Base-by-base conservation (phyloP, 1,140 invertebrate species). In the Cydia pomonella region DNA sequence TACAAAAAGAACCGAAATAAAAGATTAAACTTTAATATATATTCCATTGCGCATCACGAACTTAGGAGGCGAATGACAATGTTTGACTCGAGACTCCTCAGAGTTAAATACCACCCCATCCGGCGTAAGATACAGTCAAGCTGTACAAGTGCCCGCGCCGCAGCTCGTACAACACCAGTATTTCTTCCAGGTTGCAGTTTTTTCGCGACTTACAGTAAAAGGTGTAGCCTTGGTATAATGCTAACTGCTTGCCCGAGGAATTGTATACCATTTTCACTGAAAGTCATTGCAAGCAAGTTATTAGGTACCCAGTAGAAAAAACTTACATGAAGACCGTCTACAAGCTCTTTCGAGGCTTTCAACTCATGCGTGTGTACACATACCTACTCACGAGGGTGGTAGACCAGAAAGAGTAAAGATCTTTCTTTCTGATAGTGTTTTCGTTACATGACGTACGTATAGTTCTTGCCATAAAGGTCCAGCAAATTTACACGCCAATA, bases 221-320 rank as follows among this genome's bases (percentile, higher is more conserved):
- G 9, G 44, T 72, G 71, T 23, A 72, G 9, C 71, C 71, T 50
- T 72, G 18, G 71, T 25, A 72, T n/a, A 72, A 9, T 2, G 16
- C 44, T 13, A 72, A 13, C 18, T 50, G 18, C 21, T 72, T 72
- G 21, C 71, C 71, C 3, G 38, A 25, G 12, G 44, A 7, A 23
- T 47, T 72, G 18, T 23, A 18, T 2, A 53, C 71, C 16, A 47
- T 25, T 50, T 53, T 21, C 6, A 47, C 71, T 72, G 71, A 12
- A 50, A 63, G 10, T 4, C 3, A 13, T 27, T n/a, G n/a, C n/a
- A n/a, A n/a, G n/a, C n/a, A n/a, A n/a, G n/a, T n/a, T n/a, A n/a
- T n/a, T n/a, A n/a, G n/a, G n/a, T n/a, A n/a, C n/a, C n/a, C n/a
- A n/a, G n/a, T n/a, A n/a, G n/a, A n/a, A n/a, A n/a, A n/a, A n/a